A percentile compares a stretch with the other conserved stretches of the same genome.
Evolutionary conservation across 2,888 invertebrate species (phyloP).

Genomic region (Tenthredo livida): DNA sequence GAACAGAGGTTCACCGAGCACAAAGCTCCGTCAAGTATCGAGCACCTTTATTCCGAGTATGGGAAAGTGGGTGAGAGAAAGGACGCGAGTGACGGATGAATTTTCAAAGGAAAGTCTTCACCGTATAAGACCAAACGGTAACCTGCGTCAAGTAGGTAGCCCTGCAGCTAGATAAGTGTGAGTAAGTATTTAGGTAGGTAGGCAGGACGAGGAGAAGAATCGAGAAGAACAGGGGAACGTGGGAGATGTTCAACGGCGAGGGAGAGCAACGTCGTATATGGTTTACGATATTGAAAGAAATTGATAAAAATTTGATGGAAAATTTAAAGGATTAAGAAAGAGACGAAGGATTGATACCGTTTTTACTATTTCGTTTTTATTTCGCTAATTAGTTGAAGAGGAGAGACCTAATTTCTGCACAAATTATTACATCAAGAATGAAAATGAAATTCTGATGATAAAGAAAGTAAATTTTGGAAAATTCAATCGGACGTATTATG

Average conservation of each 20-base stretch:
- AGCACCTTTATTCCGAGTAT: background rate
- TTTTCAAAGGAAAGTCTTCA: background rate
- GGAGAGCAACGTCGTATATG: background rate
- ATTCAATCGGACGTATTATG: too few species aligned
- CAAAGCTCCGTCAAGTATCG: conserved; percentile 45
- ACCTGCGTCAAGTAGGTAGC: background rate
- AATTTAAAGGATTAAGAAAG: too few species aligned
- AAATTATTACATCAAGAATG: too few species aligned
- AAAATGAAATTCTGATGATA: too few species aligned
- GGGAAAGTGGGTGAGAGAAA: background rate
- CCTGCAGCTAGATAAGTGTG: too few species aligned
- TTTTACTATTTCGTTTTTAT: too few species aligned
- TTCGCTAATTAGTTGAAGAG: too few species aligned
- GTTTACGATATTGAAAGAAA: background rate
- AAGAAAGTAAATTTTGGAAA: too few species aligned
- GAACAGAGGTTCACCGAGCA: conserved; percentile 35
- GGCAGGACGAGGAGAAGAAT: background rate
- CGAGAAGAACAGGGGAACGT: background rate
- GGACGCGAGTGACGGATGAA: background rate
- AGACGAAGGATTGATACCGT: too few species aligned
- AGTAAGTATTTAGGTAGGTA: background rate
- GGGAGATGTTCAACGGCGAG: background rate
- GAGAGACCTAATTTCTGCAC: too few species aligned
- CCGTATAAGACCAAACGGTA: background rate
- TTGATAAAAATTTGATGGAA: background rate